These are phyloP conservation scores for Mnemiopsis leidyi DNA, from an alignment of 37 sponge, comb jelly and placozoan genomes.

Conservation along the genomic window DNA sequence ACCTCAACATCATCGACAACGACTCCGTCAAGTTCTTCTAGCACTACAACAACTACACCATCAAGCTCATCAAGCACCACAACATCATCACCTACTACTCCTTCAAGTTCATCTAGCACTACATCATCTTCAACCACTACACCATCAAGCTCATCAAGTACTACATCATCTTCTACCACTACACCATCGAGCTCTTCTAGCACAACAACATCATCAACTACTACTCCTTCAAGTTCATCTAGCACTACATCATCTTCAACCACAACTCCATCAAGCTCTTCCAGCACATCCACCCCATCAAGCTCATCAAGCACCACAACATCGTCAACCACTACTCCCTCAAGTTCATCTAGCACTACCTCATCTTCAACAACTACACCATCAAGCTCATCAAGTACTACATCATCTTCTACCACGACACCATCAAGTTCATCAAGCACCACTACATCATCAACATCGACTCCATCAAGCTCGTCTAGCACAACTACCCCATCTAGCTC, in stretches of 20 bases:
- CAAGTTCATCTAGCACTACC: slow-evolving; percentile 20
- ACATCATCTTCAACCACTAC: neutral
- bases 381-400: slow-evolving; percentile 38
- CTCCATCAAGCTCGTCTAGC: neutral
- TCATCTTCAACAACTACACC: slow-evolving; percentile 21
- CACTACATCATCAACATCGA: neutral
- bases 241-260: slow-evolving; percentile 10
- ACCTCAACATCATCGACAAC: neutral
- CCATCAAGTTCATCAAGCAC: slow-evolving; percentile 46
- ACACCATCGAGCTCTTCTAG: neutral
- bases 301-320: slow-evolving; percentile 37
- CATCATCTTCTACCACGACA: neutral
- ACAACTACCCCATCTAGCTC: neutral
- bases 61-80: neutral
- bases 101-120: neutral
- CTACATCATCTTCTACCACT: neutral
- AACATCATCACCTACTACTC: neutral
- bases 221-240: slow-evolving; percentile 10
- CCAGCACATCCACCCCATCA: slow-evolving; percentile 32
- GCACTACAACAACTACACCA: neutral
- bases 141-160: neutral
- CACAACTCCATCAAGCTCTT: slow-evolving; percentile 20
- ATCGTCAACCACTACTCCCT: slow-evolving; percentile 1
- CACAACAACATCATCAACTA: neutral
- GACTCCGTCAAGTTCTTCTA: neutral